Conservation (phyloP, 2,113 vertebrate genomes). For the Elephantulus edwardii region DNA sequence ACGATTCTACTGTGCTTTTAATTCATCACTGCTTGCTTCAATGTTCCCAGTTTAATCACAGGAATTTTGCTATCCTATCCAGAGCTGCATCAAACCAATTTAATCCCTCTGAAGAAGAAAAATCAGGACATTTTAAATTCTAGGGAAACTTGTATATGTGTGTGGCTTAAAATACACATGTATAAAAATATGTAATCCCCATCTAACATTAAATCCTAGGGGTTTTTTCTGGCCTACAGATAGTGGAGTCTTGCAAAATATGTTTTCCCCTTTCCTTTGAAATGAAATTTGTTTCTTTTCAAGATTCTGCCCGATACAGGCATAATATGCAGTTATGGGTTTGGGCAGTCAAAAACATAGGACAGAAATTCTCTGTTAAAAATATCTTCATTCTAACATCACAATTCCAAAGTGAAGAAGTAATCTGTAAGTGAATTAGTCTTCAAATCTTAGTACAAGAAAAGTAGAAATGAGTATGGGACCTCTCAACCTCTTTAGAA, state of each 20-base stretch:
- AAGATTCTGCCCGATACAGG: neutral
- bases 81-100: conserved; percentile 73
- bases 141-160: neutral
- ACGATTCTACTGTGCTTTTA: conserved; percentile 80
- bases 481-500: neutral
- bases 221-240: neutral
- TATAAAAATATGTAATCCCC: conserved; percentile 17
- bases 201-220: conserved; percentile 23
- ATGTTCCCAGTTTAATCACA: conserved; percentile 78
- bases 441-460: conserved; percentile 16
- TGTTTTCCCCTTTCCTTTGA: neutral
- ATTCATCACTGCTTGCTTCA: conserved; percentile 82
- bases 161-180: neutral
- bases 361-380: neutral
- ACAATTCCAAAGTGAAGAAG: neutral
- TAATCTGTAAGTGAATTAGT: neutral
- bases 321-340: neutral
- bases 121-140: conserved; percentile 55
- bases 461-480: neutral
- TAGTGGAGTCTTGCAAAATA: neutral
- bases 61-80: conserved; percentile 77
- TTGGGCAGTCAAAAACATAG: neutral
- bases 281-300: conserved; percentile 17
- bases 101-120: conserved; percentile 61
- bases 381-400: neutral